Percentiles rank a stretch among this genome's conserved stretches.
These are phyloP conservation scores for Lagopus leucura DNA, from an alignment of 2,113 vertebrate species.

Conservation along the genomic window DNA sequence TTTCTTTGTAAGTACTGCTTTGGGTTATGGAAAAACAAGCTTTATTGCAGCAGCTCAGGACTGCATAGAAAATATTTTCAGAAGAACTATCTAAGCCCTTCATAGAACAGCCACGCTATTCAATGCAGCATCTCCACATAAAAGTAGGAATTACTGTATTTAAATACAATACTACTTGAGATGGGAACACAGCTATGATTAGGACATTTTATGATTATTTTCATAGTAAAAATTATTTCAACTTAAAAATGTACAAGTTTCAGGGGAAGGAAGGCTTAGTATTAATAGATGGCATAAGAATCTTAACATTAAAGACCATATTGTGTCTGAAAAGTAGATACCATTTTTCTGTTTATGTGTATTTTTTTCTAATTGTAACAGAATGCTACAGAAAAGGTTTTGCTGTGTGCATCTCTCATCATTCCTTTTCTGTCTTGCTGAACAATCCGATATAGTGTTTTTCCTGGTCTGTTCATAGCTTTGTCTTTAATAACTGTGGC, in stretches of 20 bases:
- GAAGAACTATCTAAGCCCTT: neutral
- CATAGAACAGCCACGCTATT: neutral
- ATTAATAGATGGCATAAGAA: neutral
- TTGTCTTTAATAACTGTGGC: neutral
- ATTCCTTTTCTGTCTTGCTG: neutral
- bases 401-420: neutral
- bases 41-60: neutral
- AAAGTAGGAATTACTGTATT: neutral
- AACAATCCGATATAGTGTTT: neutral
- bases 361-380: neutral
- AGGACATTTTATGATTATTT: neutral
- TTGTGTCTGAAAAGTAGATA: neutral
- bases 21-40: neutral
- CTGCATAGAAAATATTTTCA: neutral
- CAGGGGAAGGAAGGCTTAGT: neutral
- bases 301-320: neutral
- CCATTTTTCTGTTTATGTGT: neutral
- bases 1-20: neutral
- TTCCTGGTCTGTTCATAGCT: conserved; percentile 9
- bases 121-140: neutral
- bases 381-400: neutral
- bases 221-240: neutral
- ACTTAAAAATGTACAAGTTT: neutral
- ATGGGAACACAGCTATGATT: neutral
- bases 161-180: neutral